phyloP scores from a whole-genome alignment of 2,888 invertebrate genomes.

The Volucella inanis region DNA sequence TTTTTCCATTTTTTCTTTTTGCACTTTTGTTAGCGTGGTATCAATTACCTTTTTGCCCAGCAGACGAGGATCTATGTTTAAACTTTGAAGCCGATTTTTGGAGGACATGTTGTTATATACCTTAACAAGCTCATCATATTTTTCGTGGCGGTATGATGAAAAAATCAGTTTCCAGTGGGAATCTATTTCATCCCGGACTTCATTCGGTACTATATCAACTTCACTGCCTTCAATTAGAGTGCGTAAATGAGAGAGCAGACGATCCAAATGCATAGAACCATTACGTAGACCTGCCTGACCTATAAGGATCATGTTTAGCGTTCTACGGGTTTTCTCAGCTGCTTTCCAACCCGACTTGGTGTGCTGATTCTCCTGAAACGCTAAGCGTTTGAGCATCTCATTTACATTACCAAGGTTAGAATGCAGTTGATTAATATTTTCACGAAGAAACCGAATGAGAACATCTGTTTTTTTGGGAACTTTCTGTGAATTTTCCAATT shows the following conservation, averaged over 20 bases:
- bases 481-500: slow-evolving; percentile 77
- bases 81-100: slow-evolving; percentile 78
- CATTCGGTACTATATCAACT: slow-evolving; percentile 80
- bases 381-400: slow-evolving; percentile 83
- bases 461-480: slow-evolving; percentile 80
- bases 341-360: slow-evolving; percentile 82
- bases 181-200: slow-evolving; percentile 84
- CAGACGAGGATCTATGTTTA: slow-evolving; percentile 79
- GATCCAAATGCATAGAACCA: slow-evolving; percentile 84
- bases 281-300: slow-evolving; percentile 85
- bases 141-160: slow-evolving; percentile 81
- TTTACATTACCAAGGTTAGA: slow-evolving; percentile 84
- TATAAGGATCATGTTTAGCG: slow-evolving; percentile 85
- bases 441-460: slow-evolving; percentile 80
- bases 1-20: slow-evolving; percentile 76
- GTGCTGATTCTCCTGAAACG: slow-evolving; percentile 83
- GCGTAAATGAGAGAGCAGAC: slow-evolving; percentile 81
- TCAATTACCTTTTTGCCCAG: slow-evolving; percentile 76
- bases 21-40: slow-evolving; percentile 71
- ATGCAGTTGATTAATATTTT: slow-evolving; percentile 78
- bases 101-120: slow-evolving; percentile 77
- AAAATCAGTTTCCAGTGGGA: slow-evolving; percentile 85
- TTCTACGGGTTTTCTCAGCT: slow-evolving; percentile 84
- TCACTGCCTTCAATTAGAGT: slow-evolving; percentile 77
- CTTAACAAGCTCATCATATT: slow-evolving; percentile 79